These are phyloP conservation scores for Acrocephalus kingi DNA, from an alignment of 2,113 vertebrate species.

Conservation along the genomic window DNA sequence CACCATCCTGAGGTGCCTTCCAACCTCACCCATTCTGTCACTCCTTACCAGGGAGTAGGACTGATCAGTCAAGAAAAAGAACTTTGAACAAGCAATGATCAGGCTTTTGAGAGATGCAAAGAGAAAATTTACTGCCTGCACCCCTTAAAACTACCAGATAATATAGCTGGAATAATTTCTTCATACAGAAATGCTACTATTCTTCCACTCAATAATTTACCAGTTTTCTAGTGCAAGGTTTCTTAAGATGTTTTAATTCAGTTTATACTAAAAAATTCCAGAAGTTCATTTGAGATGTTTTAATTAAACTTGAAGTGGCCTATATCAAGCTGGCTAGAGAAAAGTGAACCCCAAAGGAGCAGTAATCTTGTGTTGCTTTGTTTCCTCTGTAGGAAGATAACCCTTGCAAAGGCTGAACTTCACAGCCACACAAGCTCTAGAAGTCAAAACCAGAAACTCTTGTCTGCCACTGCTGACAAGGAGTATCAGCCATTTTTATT, in stretches of 20 bases:
- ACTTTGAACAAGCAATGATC: background rate
- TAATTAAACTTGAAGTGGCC: background rate
- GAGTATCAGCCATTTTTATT: background rate
- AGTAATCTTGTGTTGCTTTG: background rate
- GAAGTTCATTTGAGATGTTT: background rate
- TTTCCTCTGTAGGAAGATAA: background rate
- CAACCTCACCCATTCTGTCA: background rate
- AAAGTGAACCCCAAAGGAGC: background rate
- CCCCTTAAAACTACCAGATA: background rate
- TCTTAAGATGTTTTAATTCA: background rate
- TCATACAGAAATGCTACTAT: background rate
- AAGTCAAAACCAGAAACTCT: background rate
- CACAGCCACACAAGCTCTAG: background rate
- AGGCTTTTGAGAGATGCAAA: background rate
- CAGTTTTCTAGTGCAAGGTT: background rate
- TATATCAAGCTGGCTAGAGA: background rate
- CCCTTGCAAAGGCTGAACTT: background rate
- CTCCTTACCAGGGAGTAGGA: background rate
- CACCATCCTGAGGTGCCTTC: background rate
- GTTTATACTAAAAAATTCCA: background rate
- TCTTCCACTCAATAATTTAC: background rate
- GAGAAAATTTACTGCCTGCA: background rate
- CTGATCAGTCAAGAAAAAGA: background rate
- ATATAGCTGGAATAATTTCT: background rate
- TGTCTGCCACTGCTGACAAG: background rate